Evolutionary conservation across 2,888 invertebrate species (phyloP).

Genomic region (Conops quadrifasciatus): DNA sequence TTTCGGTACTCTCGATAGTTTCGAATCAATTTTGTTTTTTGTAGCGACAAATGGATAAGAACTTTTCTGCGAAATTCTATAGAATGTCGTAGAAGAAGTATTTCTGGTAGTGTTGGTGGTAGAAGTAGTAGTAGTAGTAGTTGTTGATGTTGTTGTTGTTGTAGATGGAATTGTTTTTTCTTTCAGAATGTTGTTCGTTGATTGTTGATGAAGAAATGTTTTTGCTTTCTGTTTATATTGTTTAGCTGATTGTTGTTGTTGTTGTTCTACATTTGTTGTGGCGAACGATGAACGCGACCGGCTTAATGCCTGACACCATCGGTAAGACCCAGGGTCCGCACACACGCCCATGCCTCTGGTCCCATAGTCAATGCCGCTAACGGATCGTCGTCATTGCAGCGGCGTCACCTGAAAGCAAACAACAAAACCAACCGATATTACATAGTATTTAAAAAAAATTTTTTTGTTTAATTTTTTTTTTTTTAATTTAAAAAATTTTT

Average conservation of each 20-base stretch:
- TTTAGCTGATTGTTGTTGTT: slow-evolving; percentile 37
- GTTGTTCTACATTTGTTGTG: slow-evolving; percentile 62
- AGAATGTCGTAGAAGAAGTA: slow-evolving; percentile 47
- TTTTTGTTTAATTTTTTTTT: slow-evolving; percentile 1
- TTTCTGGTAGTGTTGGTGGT: slow-evolving; percentile 34
- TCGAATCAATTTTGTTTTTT: slow-evolving; percentile 38
- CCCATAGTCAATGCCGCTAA: slow-evolving; percentile 82
- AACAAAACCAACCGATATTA: slow-evolving; percentile 5
- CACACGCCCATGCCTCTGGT: slow-evolving; percentile 92
- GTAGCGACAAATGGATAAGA: slow-evolving; percentile 32
- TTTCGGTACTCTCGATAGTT: slow-evolving; percentile 25
- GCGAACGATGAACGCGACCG: slow-evolving; percentile 69
- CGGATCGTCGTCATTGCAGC: slow-evolving; percentile 81
- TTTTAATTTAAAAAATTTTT: not conserved
- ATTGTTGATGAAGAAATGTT: slow-evolving; percentile 30
- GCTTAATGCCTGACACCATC: slow-evolving; percentile 71
- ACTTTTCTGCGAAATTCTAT: not conserved
- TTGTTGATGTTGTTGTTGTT: not conserved
- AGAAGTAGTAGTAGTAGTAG: not conserved
- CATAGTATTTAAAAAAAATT: too few species aligned
- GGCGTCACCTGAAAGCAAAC: slow-evolving; percentile 67
- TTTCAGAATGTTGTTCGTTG: not conserved
- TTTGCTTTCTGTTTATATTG: slow-evolving; percentile 17
- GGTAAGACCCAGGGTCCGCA: slow-evolving; percentile 81
- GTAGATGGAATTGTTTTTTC: not conserved